Percentiles rank a stretch among this genome's conserved stretches.
phyloP scores from a whole-genome alignment of 1,140 invertebrate species.

The Gryllus bimaculatus region DNA sequence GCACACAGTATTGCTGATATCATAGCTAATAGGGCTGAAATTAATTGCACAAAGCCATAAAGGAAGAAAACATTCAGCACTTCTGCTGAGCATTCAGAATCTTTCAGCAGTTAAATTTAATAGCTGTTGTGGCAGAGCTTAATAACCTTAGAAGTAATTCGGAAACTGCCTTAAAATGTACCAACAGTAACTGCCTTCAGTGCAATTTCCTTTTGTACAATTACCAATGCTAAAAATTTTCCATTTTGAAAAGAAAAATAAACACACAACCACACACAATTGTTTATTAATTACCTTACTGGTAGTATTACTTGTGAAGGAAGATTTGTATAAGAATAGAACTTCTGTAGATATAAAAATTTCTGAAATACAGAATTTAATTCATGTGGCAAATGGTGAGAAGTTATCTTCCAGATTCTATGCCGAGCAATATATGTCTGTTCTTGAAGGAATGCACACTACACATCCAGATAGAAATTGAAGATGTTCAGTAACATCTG shows the following conservation, averaged over 20 bases:
- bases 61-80: neutral
- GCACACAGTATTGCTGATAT: neutral
- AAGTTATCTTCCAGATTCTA: neutral
- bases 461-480: no score
- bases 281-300: neutral
- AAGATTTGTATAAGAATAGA: conserved; percentile 1
- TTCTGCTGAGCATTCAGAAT: neutral
- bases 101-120: neutral
- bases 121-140: neutral
- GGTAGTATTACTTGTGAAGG: neutral
- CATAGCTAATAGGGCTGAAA: neutral
- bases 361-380: neutral
- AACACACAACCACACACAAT: neutral
- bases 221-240: neutral
- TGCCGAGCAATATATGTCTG: no score
- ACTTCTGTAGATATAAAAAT: neutral
- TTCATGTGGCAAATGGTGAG: neutral
- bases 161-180: neutral
- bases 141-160: neutral
- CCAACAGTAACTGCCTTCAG: no score
- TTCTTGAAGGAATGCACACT: no score
- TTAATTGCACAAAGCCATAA: neutral
- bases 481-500: no score
- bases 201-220: neutral
- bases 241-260: neutral